Base-by-base conservation (phyloP, 2,113 vertebrate genomes). In the Cephalophus harveyi region DNA sequence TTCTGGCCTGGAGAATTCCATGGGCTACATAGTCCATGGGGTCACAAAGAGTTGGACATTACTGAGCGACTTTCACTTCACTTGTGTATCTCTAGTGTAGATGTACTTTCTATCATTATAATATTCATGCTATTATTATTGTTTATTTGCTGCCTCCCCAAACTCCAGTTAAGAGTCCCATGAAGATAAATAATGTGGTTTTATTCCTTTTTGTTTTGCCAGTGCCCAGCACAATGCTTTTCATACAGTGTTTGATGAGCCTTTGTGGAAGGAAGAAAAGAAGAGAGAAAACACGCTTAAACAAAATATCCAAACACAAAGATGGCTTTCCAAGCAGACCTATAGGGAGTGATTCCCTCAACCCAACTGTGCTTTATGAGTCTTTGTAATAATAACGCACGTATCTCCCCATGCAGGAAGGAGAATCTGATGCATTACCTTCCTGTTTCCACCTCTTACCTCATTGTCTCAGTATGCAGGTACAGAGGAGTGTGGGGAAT, bases 241-340 rank as follows among this genome's bases (percentile, higher is more conserved):
- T 60, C 15, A 17, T 11, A 74, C 50, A 83, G 43, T 57, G 15
- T 21, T 92, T 19, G 30, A 52, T 60, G 94, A 92, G 48, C 8
- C 57, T 94, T 94, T 95, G 30, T 82, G 52, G 16, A 57, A 93
- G 83, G 27, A 79, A 91, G 33, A 94, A 95, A 89, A 91, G 40
- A 87, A 90, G 16, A 67, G 12, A 87, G 62, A 48, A 96, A 92
- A 90, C 33, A 92, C n/a, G 36, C 36, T 82, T 97, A 94, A 76
- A 19, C 40, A 82, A 87, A 95, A 95, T 71, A 52, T 86, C n/a
- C 52, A 64, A 79, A 79, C 50, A 90, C 46, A 93, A 92, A 83
- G 59, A 28, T 43, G 9, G 14, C 86, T 74, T 95, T 46, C 40
- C 23, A 55, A 83, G 52, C 36, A 81, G 21, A 59, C 19, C 74